These are phyloP conservation scores for Sebastiscus albofasciatus DNA, from an alignment of 2,797 vertebrate genomes.

Conservation along the genomic window DNA sequence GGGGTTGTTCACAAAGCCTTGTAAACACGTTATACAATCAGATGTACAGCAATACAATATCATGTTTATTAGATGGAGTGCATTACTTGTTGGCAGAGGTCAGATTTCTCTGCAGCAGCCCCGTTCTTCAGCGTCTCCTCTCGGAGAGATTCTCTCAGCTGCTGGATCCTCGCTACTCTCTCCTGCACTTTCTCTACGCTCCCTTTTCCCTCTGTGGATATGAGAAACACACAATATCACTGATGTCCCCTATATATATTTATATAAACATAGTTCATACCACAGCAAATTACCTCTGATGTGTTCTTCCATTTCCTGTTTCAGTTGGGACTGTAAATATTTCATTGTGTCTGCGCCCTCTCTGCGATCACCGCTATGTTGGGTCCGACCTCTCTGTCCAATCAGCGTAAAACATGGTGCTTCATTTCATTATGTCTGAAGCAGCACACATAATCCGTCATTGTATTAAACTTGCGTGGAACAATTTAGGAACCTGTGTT, in stretches of 20 bases:
- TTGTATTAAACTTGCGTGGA: not conserved
- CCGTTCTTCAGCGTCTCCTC: conserved; percentile 61
- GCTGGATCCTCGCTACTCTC: conserved; percentile 75
- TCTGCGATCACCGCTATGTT: conserved; percentile 16
- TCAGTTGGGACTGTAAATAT: conserved; percentile 75
- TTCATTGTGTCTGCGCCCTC: conserved; percentile 46
- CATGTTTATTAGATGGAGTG: not conserved
- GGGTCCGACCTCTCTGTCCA: conserved; percentile 32
- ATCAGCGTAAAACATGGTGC: conserved; percentile 9
- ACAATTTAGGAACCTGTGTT: conserved; percentile 25
- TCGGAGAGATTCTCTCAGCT: conserved; percentile 76
- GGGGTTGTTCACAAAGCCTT: conserved; percentile 30
- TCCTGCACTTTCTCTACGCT: conserved; percentile 73
- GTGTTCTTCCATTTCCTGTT: conserved; percentile 80
- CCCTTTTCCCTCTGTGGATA: conserved; percentile 73
- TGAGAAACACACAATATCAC: not conserved
- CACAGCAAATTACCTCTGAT: conserved; percentile 72
- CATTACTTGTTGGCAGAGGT: conserved; percentile 62
- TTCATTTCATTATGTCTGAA: not conserved
- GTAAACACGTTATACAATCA: conserved; percentile 16
- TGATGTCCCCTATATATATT: not conserved
- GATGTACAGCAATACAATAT: not conserved
- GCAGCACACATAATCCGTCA: not conserved
- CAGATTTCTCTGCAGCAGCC: conserved; percentile 31
- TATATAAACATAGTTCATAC: not conserved